Evolutionary conservation across 2,797 vertebrate species (phyloP).

Genomic region (Enteromius trimaculatus): DNA sequence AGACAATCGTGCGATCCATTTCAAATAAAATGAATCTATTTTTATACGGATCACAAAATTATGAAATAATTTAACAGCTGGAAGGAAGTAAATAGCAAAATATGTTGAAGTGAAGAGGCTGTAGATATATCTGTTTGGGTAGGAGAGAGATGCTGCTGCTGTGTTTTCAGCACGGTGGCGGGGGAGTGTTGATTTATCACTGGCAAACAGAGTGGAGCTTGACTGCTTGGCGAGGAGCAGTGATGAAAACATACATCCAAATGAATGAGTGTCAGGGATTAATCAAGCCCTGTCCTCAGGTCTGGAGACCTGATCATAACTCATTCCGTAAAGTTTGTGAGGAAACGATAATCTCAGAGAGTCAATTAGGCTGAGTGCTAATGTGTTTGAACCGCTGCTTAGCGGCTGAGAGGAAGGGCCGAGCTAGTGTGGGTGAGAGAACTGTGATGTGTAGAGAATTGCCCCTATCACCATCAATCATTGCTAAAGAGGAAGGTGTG

Average conservation of each 20-base stretch:
- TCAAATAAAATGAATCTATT: background rate
- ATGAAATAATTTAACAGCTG: slow-evolving; percentile 8
- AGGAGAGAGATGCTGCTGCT: background rate
- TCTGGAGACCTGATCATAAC: slow-evolving; percentile 55
- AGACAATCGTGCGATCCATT: background rate
- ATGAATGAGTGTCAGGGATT: slow-evolving; percentile 64
- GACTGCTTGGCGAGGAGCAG: slow-evolving; percentile 52
- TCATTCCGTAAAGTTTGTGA: slow-evolving; percentile 61
- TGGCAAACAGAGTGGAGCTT: slow-evolving; percentile 40
- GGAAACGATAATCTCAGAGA: slow-evolving; percentile 54
- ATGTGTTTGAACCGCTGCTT: slow-evolving; percentile 53
- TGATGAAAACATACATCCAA: slow-evolving; percentile 63
- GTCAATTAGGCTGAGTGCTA: slow-evolving; percentile 63
- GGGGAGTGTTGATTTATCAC: slow-evolving; percentile 55
- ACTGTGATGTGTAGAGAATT: slow-evolving; percentile 60
- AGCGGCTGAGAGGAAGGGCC: slow-evolving; percentile 45
- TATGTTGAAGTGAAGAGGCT: slow-evolving; percentile 15
- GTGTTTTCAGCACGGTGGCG: slow-evolving; percentile 29
- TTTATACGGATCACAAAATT: background rate
- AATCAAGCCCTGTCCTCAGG: slow-evolving; percentile 57
- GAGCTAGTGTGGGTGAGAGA: slow-evolving; percentile 36
- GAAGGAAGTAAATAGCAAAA: slow-evolving; percentile 11
- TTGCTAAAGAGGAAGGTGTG: slow-evolving; percentile 45
- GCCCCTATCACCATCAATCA: slow-evolving; percentile 59
- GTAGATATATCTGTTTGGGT: slow-evolving; percentile 34